Percentiles rank a stretch among this genome's conserved stretches.
phyloP scores from a whole-genome alignment of 2,797 vertebrate species.

The Neomorphus geoffroyi region DNA sequence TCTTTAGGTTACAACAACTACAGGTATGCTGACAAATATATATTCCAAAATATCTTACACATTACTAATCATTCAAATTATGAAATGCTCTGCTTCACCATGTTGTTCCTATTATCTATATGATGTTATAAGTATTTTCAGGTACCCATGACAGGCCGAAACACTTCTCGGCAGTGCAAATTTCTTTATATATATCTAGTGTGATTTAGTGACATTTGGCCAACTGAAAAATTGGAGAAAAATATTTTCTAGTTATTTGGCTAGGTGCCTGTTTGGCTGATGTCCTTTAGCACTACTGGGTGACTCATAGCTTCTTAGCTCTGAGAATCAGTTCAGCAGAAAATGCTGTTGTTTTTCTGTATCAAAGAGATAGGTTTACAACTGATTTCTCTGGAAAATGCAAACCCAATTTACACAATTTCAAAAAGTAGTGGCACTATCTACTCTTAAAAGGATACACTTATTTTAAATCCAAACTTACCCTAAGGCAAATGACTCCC shows the following conservation, averaged over 20 bases:
- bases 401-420: background rate
- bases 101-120: background rate
- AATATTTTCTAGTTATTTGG: background rate
- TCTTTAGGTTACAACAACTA: background rate
- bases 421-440: background rate
- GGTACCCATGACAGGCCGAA: background rate
- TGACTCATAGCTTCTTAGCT: constrained; percentile 13
- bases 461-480: background rate
- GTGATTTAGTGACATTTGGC: background rate
- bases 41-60: background rate
- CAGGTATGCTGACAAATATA: background rate
- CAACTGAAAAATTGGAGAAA: background rate
- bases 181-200: background rate
- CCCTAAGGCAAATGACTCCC: background rate
- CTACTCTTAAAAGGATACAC: background rate
- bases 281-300: background rate
- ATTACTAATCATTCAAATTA: background rate
- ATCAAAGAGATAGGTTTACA: background rate
- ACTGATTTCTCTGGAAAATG: background rate
- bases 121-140: background rate
- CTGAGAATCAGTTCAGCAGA: background rate
- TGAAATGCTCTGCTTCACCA: background rate
- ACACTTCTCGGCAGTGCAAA: background rate
- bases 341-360: background rate
- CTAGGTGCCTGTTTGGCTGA: background rate